Evolutionary conservation across 2,888 invertebrate genomes (phyloP).

Genomic region (Drosophila flavopinicola): DNA sequence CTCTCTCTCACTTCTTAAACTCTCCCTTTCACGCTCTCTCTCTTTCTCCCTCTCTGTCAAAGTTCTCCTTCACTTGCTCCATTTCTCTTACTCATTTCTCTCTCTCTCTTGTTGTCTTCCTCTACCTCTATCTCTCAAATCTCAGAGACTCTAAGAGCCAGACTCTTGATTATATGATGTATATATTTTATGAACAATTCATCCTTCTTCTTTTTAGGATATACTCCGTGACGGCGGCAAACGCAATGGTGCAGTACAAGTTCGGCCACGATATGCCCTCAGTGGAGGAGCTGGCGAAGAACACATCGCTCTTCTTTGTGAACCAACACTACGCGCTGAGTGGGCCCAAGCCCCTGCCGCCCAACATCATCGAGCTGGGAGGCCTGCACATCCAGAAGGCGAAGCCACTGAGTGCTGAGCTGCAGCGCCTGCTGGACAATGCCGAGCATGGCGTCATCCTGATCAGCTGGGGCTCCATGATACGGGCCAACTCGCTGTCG

Average conservation of each 20-base stretch:
- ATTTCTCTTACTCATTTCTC: too few relatives aligned
- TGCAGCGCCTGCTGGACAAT: constrained; percentile 87
- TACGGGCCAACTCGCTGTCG: constrained; percentile 87
- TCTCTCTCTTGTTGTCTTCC: too few relatives aligned
- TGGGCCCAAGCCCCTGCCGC: constrained; percentile 85
- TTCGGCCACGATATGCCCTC: constrained; percentile 84
- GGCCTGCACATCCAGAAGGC: constrained; percentile 85
- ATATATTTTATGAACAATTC: not conserved
- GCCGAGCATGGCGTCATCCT: constrained; percentile 88
- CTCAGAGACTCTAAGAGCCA: too few relatives aligned
- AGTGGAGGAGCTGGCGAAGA: constrained; percentile 84
- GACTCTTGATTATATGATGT: too few relatives aligned
- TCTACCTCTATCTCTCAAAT: too few relatives aligned
- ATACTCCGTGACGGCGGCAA: constrained; percentile 64
- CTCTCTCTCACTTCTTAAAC: too few relatives aligned
- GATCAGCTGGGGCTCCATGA: constrained; percentile 90
- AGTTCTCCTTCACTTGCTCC: too few relatives aligned
- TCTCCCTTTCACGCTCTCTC: too few relatives aligned
- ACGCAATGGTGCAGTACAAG: constrained; percentile 75
- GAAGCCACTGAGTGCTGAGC: constrained; percentile 84
- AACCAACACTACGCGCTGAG: constrained; percentile 86
- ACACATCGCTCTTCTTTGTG: constrained; percentile 84
- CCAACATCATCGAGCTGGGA: constrained; percentile 86
- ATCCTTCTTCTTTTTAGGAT: constrained; percentile 29
- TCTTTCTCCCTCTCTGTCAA: too few relatives aligned